phyloP scores from a whole-genome alignment of 2,797 vertebrate genomes.

The Harpagifer antarcticus region DNA sequence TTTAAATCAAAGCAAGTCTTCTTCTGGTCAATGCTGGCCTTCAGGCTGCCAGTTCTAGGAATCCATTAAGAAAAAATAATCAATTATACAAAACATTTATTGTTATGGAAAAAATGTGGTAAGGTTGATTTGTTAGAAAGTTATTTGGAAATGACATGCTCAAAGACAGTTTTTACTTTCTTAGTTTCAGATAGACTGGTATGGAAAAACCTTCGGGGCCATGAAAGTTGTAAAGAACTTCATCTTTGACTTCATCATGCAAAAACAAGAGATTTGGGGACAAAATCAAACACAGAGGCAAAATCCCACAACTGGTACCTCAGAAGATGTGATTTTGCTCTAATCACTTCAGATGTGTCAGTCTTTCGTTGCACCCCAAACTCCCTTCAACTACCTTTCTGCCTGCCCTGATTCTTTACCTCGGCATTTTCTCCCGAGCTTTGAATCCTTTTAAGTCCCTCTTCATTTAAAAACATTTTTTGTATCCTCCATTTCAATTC shows the following conservation, averaged over 20 bases:
- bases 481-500: constrained; percentile 33
- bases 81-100: constrained; percentile 4
- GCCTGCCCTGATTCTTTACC: constrained; percentile 44
- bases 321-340: constrained; percentile 42
- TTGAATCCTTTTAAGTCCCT: constrained; percentile 52
- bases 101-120: background rate
- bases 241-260: constrained; percentile 6
- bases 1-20: constrained; percentile 75
- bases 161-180: constrained; percentile 12
- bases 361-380: constrained; percentile 24
- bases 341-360: constrained; percentile 48
- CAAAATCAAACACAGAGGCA: constrained; percentile 21
- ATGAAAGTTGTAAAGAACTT: constrained; percentile 5
- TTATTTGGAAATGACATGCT: constrained; percentile 7
- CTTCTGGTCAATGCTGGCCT: constrained; percentile 62
- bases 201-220: background rate
- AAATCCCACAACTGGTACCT: constrained; percentile 6
- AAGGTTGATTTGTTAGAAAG: background rate
- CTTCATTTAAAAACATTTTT: constrained; percentile 24
- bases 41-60: constrained; percentile 36
- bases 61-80: background rate
- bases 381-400: constrained; percentile 17
- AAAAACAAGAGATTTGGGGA: constrained; percentile 14
- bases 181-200: background rate
- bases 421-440: constrained; percentile 39